Evolutionary conservation across 2,888 invertebrate genomes (phyloP).

Genomic region (Patella ulyssiponensis): DNA sequence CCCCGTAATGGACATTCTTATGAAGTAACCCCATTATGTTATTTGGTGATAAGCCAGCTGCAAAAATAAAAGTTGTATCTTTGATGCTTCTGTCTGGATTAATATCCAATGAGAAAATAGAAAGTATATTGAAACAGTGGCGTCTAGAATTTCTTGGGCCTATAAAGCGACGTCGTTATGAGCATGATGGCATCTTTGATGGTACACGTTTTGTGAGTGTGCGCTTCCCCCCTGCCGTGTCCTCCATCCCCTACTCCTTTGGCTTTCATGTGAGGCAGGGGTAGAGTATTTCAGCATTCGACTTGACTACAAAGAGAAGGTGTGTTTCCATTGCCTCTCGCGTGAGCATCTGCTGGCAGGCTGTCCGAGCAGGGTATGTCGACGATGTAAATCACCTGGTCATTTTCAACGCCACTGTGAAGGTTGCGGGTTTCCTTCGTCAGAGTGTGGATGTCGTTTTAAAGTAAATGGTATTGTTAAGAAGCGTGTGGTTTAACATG

Average conservation of each 20-base stretch:
- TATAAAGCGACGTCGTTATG: constrained; percentile 1
- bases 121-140: not conserved
- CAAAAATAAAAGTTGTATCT: constrained; percentile 2
- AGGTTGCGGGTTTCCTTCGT: not conserved
- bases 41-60: not conserved
- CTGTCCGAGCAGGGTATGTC: not conserved
- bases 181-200: constrained; percentile 1
- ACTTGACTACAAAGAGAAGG: not conserved
- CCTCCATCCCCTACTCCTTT: not conserved
- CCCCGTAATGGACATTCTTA: not conserved
- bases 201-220: not conserved
- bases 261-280: not conserved
- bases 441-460: not conserved
- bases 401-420: not conserved
- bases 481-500: not conserved
- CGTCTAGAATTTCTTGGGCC: not conserved
- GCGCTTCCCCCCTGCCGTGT: not conserved
- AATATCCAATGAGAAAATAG: not conserved
- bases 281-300: not conserved
- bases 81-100: not conserved
- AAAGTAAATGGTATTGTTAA: not conserved
- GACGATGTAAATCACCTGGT: not conserved
- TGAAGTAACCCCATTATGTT: not conserved
- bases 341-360: not conserved
- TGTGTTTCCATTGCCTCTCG: not conserved